Evolutionary conservation across 2,888 invertebrate species (phyloP).

Genomic region (Drosophila rubida): DNA sequence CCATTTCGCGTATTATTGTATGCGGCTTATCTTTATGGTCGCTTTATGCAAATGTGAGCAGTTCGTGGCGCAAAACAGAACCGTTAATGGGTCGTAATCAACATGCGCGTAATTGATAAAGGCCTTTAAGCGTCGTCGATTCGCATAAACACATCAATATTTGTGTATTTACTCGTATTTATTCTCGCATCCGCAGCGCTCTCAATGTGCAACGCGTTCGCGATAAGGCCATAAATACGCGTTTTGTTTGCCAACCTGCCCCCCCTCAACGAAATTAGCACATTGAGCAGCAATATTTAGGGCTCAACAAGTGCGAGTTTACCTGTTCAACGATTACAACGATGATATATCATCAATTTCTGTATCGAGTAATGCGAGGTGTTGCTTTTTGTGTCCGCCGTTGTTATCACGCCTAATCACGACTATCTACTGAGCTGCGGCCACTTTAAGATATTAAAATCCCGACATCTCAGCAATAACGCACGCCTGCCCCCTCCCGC

Average conservation of each 20-base stretch:
- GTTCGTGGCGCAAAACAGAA: conserved; percentile 9
- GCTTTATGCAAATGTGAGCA: conserved; percentile 13
- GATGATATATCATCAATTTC: conserved; percentile 11
- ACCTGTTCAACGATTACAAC: conserved; percentile 1
- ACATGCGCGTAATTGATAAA: conserved; percentile 17
- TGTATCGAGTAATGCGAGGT: too few species aligned
- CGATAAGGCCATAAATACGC: conserved; percentile 25
- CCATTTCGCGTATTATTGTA: conserved; percentile 1
- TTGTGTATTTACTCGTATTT: conserved; percentile 6
- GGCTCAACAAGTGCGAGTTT: too few species aligned
- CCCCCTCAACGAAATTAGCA: conserved; percentile 27
- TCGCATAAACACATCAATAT: conserved; percentile 12
- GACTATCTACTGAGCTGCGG: conserved; percentile 62
- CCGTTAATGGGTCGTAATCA: conserved; percentile 20
- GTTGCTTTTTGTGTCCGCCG: too few species aligned
- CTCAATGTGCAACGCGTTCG: conserved; percentile 9
- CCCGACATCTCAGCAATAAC: conserved; percentile 13
- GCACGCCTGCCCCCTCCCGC: too few species aligned
- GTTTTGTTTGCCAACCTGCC: conserved; percentile 19
- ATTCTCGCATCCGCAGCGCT: background rate
- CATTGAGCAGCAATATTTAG: conserved; percentile 2
- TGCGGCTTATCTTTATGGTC: conserved; percentile 14
- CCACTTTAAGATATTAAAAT: conserved; percentile 44
- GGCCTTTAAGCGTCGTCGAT: conserved; percentile 1
- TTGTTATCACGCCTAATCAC: conserved; percentile 71